phyloP scores from a whole-genome alignment of 2,113 vertebrate species.

The Centropus bengalensis region DNA sequence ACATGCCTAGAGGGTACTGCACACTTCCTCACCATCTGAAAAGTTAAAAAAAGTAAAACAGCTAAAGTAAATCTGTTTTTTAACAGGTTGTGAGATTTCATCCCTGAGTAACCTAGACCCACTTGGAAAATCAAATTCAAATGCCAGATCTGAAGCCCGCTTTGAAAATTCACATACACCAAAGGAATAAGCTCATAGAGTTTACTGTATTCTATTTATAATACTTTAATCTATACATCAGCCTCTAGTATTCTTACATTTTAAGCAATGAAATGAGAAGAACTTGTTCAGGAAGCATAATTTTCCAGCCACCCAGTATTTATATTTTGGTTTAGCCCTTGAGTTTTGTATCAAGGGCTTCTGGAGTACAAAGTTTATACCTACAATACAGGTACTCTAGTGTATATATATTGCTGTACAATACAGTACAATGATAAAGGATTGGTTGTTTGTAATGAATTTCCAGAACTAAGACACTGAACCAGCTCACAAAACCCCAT shows the following conservation, averaged over 20 bases:
- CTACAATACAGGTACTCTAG: not conserved
- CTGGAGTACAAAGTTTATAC: not conserved
- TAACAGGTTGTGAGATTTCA: conserved; percentile 38
- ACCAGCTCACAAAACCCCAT: not conserved
- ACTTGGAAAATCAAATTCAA: conserved; percentile 29
- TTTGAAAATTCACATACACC: not conserved
- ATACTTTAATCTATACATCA: not conserved
- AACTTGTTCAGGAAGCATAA: not conserved
- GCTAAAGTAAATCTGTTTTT: not conserved
- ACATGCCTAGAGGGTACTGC: not conserved
- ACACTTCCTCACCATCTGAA: not conserved
- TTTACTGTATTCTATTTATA: not conserved
- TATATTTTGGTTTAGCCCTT: not conserved
- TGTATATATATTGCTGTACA: too few species aligned
- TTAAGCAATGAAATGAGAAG: not conserved
- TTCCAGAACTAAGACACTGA: not conserved
- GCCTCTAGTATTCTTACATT: not conserved
- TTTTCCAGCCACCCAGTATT: not conserved
- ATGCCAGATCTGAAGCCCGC: not conserved
- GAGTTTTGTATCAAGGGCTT: not conserved
- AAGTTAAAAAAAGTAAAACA: not conserved
- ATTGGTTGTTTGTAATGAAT: not conserved
- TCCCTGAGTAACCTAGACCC: not conserved
- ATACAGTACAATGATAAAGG: not conserved
- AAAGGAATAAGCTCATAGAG: not conserved